Conservation (phyloP, 2,113 vertebrate species). For the Chitala chitala region DNA sequence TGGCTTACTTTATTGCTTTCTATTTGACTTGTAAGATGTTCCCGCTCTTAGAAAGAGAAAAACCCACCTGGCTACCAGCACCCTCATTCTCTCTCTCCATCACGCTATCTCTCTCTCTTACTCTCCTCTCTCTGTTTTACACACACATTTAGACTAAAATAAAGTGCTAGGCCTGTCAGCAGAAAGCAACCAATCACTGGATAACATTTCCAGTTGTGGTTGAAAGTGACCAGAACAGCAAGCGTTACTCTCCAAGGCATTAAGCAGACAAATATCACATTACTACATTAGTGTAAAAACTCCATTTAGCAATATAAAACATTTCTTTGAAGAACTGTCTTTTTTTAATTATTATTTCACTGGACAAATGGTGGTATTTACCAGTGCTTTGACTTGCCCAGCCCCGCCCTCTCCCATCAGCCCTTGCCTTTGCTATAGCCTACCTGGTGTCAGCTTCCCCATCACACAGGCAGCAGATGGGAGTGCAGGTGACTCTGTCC, state of each 20-base stretch:
- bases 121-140: background rate
- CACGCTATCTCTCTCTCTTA: background rate
- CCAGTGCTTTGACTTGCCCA: no score
- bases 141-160: background rate
- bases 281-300: no score
- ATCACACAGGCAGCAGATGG: background rate
- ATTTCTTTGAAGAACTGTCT: no score
- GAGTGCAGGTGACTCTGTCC: background rate
- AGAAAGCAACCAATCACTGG: background rate
- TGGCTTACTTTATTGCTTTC: background rate
- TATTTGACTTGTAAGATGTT: background rate
- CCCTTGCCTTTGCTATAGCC: background rate
- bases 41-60: background rate
- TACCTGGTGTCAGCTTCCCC: background rate
- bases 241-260: no score
- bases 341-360: no score
- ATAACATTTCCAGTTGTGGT: background rate
- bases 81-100: no score
- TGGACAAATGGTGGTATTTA: no score
- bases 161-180: no score
- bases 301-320: background rate
- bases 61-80: background rate
- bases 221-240: background rate
- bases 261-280: no score
- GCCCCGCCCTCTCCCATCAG: conserved; percentile 14